Evolutionary conservation across 2,888 invertebrate species (phyloP), one percentile per base, ranked within the genome.

Genomic region (Hirtodrosophila alboralis): DNA sequence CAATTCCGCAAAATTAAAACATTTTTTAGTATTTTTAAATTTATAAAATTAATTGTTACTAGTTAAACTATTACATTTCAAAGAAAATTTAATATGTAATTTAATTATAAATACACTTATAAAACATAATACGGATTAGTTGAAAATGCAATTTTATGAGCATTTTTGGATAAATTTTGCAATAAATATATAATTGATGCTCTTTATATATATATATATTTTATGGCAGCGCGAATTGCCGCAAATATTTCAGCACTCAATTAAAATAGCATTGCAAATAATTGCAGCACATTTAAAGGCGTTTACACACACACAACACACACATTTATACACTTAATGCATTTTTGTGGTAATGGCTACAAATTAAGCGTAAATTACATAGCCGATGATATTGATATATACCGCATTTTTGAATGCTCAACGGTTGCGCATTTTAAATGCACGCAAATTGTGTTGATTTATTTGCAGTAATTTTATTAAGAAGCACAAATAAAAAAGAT

Each of bases 231-330:
- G 61, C 31, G 67, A 75, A 60, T 31, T 59, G 61, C 79, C 85
- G 84, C 80, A 80, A 85, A 85, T 76, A 75, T 80, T 80, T 85
- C 80, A 85, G 64, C 80, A 80, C 80, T 80, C 84, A 84, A 80
- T 80, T 80, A 80, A 80, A 86, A 80, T 79, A 74, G 80, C 74
- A 76, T 67, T 70, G 73, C 80, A 85, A 85, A 85, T 84, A 85
- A 79, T 80, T 80, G 86, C 84, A 73, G 56, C 70, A 52, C 86
- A 84, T 83, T 84, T 83, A 84, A 85, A 75, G 83, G 58, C 73
- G 34, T 49, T 51, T 23, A 38, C 31, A 49, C 37, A 31, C 26
- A n/a, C 26, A 13, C 21, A 18, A 16, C 18, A 13, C 30, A 12
- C 31, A 37, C 27, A 34, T 44, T 45, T 31, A 23, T 47, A 57